Percentiles rank a stretch among this genome's conserved stretches.
phyloP scores from a whole-genome alignment of 2,888 invertebrate genomes.

The Gasteruption jaculator region DNA sequence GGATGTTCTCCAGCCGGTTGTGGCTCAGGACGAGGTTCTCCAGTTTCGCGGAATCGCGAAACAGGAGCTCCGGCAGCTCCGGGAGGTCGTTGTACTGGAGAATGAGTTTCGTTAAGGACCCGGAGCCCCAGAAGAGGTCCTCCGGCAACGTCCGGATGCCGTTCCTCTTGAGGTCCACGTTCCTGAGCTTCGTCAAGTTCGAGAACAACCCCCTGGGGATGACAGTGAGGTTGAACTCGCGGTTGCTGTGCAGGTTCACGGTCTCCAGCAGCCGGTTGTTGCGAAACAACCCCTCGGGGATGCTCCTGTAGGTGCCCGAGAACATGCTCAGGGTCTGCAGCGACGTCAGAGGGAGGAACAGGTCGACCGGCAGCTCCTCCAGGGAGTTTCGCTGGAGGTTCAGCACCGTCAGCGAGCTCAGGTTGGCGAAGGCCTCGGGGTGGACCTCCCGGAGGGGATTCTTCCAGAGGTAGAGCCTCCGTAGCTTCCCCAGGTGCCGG shows the following conservation, averaged over 20 bases:
- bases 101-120: slow-evolving; percentile 58
- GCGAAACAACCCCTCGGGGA: slow-evolving; percentile 60
- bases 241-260: slow-evolving; percentile 46
- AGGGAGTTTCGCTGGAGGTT: slow-evolving; percentile 67
- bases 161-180: slow-evolving; percentile 58
- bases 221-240: slow-evolving; percentile 53
- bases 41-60: slow-evolving; percentile 62
- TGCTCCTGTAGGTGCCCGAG: slow-evolving; percentile 62
- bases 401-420: slow-evolving; percentile 61
- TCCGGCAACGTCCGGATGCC: slow-evolving; percentile 59
- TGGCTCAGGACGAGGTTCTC: slow-evolving; percentile 61
- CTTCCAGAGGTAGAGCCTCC: slow-evolving; percentile 64
- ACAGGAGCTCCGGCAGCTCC: slow-evolving; percentile 59
- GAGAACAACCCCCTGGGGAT: slow-evolving; percentile 61
- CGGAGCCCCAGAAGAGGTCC: slow-evolving; percentile 62
- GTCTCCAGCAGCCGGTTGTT: slow-evolving; percentile 56
- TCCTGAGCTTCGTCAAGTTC: slow-evolving; percentile 57
- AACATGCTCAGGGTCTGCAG: slow-evolving; percentile 63
- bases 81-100: slow-evolving; percentile 55
- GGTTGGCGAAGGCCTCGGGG: slow-evolving; percentile 61
- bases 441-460: slow-evolving; percentile 65
- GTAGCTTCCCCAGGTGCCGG: slow-evolving; percentile 55
- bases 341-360: slow-evolving; percentile 52
- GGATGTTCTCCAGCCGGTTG: slow-evolving; percentile 61
- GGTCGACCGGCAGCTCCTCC: slow-evolving; percentile 57